phyloP scores from a whole-genome alignment of 2,797 vertebrate species.

The Linurgus olivaceus region DNA sequence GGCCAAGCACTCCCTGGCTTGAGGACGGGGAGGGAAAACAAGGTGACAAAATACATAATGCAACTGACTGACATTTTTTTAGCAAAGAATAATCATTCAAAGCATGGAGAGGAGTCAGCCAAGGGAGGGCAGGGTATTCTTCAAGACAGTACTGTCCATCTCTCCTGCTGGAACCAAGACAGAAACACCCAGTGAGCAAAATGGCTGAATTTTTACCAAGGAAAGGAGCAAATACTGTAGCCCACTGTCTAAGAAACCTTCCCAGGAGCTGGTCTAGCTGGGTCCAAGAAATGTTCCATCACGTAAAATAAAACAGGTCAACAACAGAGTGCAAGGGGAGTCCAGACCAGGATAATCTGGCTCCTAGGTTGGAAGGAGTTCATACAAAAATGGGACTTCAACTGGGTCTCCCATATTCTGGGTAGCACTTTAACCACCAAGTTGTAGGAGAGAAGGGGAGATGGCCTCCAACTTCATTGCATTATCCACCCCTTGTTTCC shows the following conservation, averaged over 20 bases:
- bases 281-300: background rate
- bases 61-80: background rate
- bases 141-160: background rate
- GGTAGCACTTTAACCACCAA: background rate
- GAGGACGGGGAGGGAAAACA: background rate
- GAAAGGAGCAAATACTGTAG: background rate
- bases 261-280: background rate
- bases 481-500: background rate
- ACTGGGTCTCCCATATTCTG: background rate
- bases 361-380: background rate
- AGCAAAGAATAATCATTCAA: background rate
- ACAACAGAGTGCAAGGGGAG: background rate
- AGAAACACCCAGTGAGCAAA: background rate
- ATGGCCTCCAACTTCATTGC: background rate
- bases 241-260: background rate
- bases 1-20: background rate
- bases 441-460: fast-evolving
- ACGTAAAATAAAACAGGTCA: background rate
- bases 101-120: background rate
- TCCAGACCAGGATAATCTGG: background rate
- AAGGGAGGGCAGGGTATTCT: background rate
- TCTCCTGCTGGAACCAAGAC: background rate
- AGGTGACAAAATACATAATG: background rate
- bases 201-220: background rate
- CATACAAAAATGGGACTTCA: background rate